phyloP scores from a whole-genome alignment of 2,113 vertebrate genomes.

The Drymodes brunneopygia region DNA sequence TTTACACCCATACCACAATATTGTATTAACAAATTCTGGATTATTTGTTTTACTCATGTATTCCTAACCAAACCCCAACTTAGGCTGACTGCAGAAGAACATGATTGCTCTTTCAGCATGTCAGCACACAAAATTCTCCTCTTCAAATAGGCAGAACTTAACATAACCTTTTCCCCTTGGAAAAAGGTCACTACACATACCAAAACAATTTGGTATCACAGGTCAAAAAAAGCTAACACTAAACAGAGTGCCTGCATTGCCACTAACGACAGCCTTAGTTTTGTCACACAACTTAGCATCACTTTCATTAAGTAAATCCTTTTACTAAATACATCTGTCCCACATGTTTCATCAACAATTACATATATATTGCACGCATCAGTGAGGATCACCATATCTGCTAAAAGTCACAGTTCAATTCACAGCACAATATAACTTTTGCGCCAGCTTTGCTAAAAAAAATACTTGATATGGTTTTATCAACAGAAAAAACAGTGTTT shows the following conservation, averaged over 20 bases:
- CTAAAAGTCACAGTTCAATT: not conserved
- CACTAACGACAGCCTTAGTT: not conserved
- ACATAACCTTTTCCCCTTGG: not conserved
- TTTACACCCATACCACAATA: not conserved
- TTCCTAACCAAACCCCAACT: slow-evolving; percentile 19
- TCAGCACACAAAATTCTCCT: not conserved
- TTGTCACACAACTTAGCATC: not conserved
- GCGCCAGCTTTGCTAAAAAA: not conserved
- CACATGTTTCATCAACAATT: not conserved
- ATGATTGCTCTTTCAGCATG: not conserved
- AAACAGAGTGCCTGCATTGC: not conserved
- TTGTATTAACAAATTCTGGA: not conserved
- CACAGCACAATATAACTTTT: not conserved
- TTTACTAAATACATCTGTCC: not conserved
- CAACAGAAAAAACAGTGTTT: not conserved
- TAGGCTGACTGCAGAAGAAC: not conserved
- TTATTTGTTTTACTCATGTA: slow-evolving; percentile 11
- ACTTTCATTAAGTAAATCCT: not conserved
- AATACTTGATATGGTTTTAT: not conserved
- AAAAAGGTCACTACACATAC: not conserved
- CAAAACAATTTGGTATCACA: not conserved
- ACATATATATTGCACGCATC: not conserved
- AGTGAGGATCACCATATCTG: not conserved
- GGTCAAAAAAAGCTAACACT: not conserved
- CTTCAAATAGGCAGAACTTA: not conserved